Conservation (phyloP, 2,113 vertebrate genomes). For the Pyrgilauda ruficollis region DNA sequence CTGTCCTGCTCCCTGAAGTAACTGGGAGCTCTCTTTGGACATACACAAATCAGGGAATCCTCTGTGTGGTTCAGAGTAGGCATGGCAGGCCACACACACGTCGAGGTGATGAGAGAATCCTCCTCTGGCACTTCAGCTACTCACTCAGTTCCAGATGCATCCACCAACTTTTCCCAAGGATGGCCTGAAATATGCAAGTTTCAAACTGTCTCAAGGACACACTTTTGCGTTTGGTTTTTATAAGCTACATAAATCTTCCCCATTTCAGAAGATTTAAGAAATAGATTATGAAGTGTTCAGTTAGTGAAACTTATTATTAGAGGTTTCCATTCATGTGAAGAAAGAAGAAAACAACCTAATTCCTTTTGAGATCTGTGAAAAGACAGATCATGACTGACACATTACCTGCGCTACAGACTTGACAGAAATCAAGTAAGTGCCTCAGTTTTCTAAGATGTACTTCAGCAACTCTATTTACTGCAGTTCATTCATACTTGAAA, state of each 20-base stretch:
- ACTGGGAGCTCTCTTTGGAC: neutral
- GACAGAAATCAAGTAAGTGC: neutral
- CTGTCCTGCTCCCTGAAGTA: neutral
- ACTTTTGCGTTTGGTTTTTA: neutral
- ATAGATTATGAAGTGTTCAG: neutral
- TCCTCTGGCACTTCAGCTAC: neutral
- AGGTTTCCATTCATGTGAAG: neutral
- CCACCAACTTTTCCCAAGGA: neutral
- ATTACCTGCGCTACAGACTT: neutral
- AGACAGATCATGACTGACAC: neutral
- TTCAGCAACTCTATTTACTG: neutral
- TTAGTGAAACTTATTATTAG: neutral
- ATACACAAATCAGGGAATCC: neutral
- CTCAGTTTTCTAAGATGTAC: neutral
- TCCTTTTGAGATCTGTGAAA: neutral
- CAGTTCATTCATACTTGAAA: neutral
- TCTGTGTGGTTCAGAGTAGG: neutral
- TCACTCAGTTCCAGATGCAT: neutral
- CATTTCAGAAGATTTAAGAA: neutral
- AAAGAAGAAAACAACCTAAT: neutral
- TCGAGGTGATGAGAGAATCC: neutral
- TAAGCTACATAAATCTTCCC: neutral
- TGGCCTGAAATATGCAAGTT: fast-evolving
- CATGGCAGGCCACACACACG: fast-evolving
- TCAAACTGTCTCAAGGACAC: neutral